Evolutionary conservation across 1,140 invertebrate genomes (phyloP), one percentile per base, ranked within the genome.

Genomic region (Aphelenchoides besseyi): DNA sequence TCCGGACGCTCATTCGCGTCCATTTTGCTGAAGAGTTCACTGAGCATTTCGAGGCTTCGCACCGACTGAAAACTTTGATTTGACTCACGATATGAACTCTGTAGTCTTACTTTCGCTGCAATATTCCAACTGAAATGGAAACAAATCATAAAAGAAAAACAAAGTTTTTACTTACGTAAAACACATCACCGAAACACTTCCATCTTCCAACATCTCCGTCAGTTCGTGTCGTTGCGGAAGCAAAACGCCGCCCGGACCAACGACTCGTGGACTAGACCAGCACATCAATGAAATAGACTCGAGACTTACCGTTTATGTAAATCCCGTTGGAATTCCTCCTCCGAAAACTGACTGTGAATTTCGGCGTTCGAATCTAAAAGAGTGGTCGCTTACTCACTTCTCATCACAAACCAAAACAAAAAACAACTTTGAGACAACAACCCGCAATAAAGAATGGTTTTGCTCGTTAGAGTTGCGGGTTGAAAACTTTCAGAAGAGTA

Each of bases 261-360:
- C 28, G 2, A 76, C 75, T 35, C 68, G 74, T 5, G 75, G 62
- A 28, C 75, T 76, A 32, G n/a, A n/a, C n/a, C n/a, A n/a, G n/a
- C n/a, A n/a, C n/a, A n/a, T n/a, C 12, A 74, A 30, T 23, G 41
- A 48, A 48, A 23, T 16, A 48, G 41, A 12, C 12, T 12, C 41
- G 41, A 48, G 41, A 59, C 74, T 33, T 57, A 75, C 74, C 70
- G 54, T 2, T 48, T 53, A 63, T 71, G 41, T 29, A 75, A 62
- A 68, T 75, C 77, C 16, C 52, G 23, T 32, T 75, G 74, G 32
- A 75, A 75, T 28, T 75, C 74, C 54, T 75, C 77, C 61, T 75
- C 75, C 29, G 36, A 67, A 68, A 75, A 75, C 57, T 75, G 74
- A 26, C 57, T 71, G 72, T 79, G 75, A 59, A 68, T 75, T 23